Percentiles rank a stretch among this genome's conserved stretches.
Evolutionary conservation across 37 sponge, comb jelly and placozoan species (phyloP).

Genomic region (Chondrilla cf. caribensis): DNA sequence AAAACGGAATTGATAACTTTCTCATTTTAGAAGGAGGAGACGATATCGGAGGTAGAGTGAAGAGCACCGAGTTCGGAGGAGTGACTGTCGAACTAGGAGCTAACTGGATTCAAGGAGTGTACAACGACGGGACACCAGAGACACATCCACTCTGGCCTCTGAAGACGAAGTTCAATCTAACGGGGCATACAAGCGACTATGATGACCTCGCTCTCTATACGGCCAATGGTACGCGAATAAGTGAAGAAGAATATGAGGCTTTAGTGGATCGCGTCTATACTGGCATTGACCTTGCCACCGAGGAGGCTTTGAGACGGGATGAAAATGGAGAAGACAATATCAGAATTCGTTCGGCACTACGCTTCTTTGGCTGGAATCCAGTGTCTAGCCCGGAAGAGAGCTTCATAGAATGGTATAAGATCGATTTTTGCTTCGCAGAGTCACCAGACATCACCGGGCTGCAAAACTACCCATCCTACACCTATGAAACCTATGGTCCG

Average conservation of each 20-base stretch:
- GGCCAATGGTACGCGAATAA: not conserved
- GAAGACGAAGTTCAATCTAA: not conserved
- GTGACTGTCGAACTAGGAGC: conserved; percentile 40
- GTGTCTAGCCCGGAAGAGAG: no score
- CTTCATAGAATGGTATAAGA: conserved; percentile 29
- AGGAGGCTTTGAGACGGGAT: not conserved
- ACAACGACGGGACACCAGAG: not conserved
- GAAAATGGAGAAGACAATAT: not conserved
- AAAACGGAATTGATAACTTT: conserved; percentile 11
- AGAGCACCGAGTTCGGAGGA: conserved; percentile 5
- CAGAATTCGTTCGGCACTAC: conserved; percentile 11
- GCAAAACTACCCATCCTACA: no score
- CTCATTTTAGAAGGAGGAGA: conserved; percentile 25
- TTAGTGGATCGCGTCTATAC: not conserved
- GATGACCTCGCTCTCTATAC: not conserved
- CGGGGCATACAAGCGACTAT: not conserved
- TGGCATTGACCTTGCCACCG: not conserved
- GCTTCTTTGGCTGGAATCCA: not conserved
- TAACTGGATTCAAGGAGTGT: conserved; percentile 39
- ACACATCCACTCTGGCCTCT: conserved; percentile 13
- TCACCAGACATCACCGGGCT: not conserved
- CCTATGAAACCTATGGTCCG: conserved; percentile 1
- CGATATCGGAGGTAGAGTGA: conserved; percentile 34
- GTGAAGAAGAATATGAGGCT: not conserved
- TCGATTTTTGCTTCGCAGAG: conserved; percentile 20